Percentiles rank a stretch among this genome's conserved stretches.
These are phyloP conservation scores for Catostylus mosaicus DNA, from an alignment of 30 jellyfish, hydroid and myxozoan genomes.

Conservation along the genomic window DNA sequence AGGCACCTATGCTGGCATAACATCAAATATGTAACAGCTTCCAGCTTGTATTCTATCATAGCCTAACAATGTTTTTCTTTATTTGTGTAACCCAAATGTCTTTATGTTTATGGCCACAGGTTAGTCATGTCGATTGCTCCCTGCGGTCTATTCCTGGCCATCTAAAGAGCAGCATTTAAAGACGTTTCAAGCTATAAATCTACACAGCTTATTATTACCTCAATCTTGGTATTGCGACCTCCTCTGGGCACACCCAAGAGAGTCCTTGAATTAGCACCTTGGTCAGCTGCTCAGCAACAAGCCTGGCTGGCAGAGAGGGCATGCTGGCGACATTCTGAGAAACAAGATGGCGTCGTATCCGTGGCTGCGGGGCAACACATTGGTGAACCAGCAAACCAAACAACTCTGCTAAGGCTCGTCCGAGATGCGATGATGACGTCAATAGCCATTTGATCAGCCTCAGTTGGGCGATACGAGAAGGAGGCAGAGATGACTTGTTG, in stretches of 20 bases:
- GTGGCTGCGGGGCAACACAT: slow-evolving; percentile 87
- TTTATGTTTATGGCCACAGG: too few relatives aligned
- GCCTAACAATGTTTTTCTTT: too few relatives aligned
- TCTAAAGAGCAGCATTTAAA: too few relatives aligned
- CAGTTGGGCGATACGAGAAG: slow-evolving; percentile 76
- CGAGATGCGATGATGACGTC: slow-evolving; percentile 95
- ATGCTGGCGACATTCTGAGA: slow-evolving; percentile 59
- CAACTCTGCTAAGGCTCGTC: slow-evolving; percentile 92
- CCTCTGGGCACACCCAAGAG: slow-evolving; percentile 88
- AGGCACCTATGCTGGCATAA: too few relatives aligned
- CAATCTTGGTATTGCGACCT: slow-evolving; percentile 69
- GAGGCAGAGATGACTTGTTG: slow-evolving; percentile 58
- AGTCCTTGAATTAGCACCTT: slow-evolving; percentile 77
- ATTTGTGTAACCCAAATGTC: too few relatives aligned
- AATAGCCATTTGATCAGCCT: slow-evolving; percentile 91
- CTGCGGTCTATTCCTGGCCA: too few relatives aligned
- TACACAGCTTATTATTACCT: too few relatives aligned
- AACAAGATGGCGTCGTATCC: slow-evolving; percentile 85
- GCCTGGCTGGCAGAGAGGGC: slow-evolving; percentile 87
- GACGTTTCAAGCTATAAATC: too few relatives aligned
- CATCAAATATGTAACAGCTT: too few relatives aligned
- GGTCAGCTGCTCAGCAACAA: slow-evolving; percentile 81
- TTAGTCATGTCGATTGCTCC: too few relatives aligned
- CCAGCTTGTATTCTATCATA: too few relatives aligned
- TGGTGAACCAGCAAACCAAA: slow-evolving; percentile 94